Evolutionary conservation across 92 coral and sea anemone species (phyloP).

Genomic region (Pocillopora grandis): DNA sequence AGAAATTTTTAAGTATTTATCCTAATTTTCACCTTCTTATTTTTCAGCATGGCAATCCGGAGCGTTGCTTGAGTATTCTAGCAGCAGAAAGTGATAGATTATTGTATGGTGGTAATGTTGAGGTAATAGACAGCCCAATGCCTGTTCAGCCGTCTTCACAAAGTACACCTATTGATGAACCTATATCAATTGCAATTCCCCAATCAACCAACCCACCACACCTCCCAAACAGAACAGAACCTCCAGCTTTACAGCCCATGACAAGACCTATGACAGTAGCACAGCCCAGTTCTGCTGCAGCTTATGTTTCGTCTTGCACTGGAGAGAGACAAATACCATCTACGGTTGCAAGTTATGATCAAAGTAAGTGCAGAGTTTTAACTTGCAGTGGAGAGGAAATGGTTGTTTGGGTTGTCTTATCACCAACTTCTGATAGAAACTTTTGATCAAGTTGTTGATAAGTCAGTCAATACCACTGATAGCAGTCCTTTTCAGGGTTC

Average conservation of each 20-base stretch:
- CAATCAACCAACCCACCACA: conserved; percentile 18
- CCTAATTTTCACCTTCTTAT: not conserved
- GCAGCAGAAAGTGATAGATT: conserved; percentile 62
- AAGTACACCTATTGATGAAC: conserved; percentile 39
- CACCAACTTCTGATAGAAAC: not conserved
- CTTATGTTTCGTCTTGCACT: conserved; percentile 32
- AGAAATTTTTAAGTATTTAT: not conserved
- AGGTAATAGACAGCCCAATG: conserved; percentile 47
- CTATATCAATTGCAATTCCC: conserved; percentile 62
- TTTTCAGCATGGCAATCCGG: conserved; percentile 66
- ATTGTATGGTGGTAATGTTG: conserved; percentile 52
- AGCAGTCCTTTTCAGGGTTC: too few relatives aligned
- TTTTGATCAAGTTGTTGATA: too few relatives aligned
- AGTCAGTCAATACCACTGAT: too few relatives aligned
- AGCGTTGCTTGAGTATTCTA: conserved; percentile 46
- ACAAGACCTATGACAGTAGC: conserved; percentile 58
- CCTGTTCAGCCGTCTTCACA: conserved; percentile 42
- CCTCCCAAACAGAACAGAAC: not conserved
- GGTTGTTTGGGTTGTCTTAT: not conserved
- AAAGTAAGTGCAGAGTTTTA: conserved; percentile 15
- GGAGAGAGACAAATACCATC: conserved; percentile 48
- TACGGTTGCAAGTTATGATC: conserved; percentile 40
- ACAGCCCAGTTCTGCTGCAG: conserved; percentile 42
- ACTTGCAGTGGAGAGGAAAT: too few relatives aligned
- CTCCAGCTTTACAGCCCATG: conserved; percentile 34